Percentiles rank a stretch among this genome's conserved stretches.
phyloP scores from a whole-genome alignment of 2,888 invertebrate genomes.

The Ennomos quercinarius region DNA sequence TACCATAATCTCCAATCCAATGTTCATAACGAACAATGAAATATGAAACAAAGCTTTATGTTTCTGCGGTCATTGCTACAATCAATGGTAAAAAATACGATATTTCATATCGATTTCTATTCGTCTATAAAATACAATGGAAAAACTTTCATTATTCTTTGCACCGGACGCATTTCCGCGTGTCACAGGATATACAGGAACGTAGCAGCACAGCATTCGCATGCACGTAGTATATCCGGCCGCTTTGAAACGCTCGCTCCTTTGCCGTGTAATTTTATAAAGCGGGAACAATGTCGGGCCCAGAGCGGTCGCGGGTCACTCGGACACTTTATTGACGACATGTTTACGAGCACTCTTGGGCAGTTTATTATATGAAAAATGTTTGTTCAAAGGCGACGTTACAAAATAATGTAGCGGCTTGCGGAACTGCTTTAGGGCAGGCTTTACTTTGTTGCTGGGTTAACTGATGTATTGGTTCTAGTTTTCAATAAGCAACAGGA shows the following conservation, averaged over 20 bases:
- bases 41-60: conserved; percentile 11
- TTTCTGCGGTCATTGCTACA: conserved; percentile 8
- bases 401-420: conserved; percentile 7
- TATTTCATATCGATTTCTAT: neutral
- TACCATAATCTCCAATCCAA: conserved; percentile 29
- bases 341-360: conserved; percentile 61
- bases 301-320: conserved; percentile 59
- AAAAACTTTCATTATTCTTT: conserved; percentile 31
- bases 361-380: conserved; percentile 55
- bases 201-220: conserved; percentile 32
- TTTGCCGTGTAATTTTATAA: conserved; percentile 68
- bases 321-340: conserved; percentile 65
- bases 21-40: conserved; percentile 24
- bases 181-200: conserved; percentile 29
- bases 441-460: conserved; percentile 10
- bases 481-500: conserved; percentile 56
- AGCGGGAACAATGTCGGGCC: conserved; percentile 61
- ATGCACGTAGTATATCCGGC: conserved; percentile 44
- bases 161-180: conserved; percentile 39
- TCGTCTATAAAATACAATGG: neutral
- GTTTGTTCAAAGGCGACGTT: conserved; percentile 22
- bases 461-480: conserved; percentile 19
- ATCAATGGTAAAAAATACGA: neutral
- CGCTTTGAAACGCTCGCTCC: conserved; percentile 56
- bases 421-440: conserved; percentile 3